phyloP scores from a whole-genome alignment of 2,113 vertebrate species.

The Chamaea fasciata region DNA sequence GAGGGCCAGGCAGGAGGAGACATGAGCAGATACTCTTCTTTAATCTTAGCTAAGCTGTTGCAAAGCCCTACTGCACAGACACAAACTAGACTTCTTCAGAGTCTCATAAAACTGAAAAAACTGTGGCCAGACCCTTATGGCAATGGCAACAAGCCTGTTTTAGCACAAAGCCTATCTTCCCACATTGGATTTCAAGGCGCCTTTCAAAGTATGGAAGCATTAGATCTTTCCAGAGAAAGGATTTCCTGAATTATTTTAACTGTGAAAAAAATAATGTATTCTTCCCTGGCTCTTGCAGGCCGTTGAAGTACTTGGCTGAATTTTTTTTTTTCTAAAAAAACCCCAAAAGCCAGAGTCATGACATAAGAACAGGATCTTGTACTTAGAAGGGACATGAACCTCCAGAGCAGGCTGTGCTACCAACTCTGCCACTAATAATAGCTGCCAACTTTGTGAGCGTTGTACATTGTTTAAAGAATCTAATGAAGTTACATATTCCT shows the following conservation, averaged over 20 bases:
- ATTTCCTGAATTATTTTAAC: slow-evolving; percentile 42
- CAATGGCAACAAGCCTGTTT: not conserved
- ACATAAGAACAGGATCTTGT: not conserved
- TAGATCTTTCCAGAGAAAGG: slow-evolving; percentile 25
- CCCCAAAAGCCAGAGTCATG: not conserved
- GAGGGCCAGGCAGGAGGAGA: not conserved
- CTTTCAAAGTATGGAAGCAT: slow-evolving; percentile 1
- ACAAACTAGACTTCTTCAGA: not conserved
- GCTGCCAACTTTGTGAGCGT: slow-evolving; percentile 1
- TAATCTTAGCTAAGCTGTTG: slow-evolving; percentile 15
- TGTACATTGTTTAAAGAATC: slow-evolving; percentile 11
- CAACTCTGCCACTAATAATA: not conserved
- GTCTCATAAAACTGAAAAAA: not conserved
- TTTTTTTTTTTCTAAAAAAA: not conserved
- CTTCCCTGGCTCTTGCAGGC: not conserved
- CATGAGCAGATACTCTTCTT: not conserved
- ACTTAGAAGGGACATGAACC: not conserved
- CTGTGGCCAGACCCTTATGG: not conserved
- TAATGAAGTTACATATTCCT: slow-evolving; percentile 10
- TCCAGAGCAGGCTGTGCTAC: slow-evolving; percentile 8
- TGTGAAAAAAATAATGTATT: not conserved
- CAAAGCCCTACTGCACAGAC: not conserved
- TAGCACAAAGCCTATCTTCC: not conserved
- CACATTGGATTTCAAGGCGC: not conserved
- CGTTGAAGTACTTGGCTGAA: not conserved